phyloP scores from a whole-genome alignment of 1,140 invertebrate species.

The Saccostrea echinata region DNA sequence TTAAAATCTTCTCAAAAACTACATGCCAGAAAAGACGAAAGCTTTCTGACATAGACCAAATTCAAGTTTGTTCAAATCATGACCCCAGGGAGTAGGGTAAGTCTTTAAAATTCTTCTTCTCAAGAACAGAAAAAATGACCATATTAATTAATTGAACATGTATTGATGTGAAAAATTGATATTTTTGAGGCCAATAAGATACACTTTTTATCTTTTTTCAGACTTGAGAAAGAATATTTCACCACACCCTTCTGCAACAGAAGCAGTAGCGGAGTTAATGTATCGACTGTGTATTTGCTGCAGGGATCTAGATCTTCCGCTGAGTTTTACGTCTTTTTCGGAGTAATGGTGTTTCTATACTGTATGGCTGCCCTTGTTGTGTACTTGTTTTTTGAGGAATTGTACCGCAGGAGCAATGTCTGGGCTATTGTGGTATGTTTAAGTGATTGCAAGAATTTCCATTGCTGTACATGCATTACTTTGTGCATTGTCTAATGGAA shows the following conservation, averaged over 20 bases:
- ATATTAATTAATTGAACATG: too few species aligned
- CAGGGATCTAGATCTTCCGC: conserved; percentile 81
- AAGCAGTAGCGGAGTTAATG: background rate
- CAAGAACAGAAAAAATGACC: too few species aligned
- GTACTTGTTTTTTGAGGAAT: conserved; percentile 84
- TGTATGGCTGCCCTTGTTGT: conserved; percentile 82
- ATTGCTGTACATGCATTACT: too few species aligned
- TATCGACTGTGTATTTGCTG: conserved; percentile 46
- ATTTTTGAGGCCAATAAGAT: too few species aligned
- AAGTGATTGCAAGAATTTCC: background rate
- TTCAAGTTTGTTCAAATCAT: too few species aligned
- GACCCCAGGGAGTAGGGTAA: too few species aligned
- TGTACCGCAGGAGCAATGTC: conserved; percentile 82
- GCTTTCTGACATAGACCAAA: too few species aligned
- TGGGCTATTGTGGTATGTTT: conserved; percentile 3
- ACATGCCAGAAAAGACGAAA: too few species aligned
- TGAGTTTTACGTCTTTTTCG: conserved; percentile 86
- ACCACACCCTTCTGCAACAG: conserved; percentile 54
- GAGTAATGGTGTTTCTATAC: conserved; percentile 86
- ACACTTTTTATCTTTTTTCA: conserved; percentile 51
- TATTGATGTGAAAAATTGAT: too few species aligned
- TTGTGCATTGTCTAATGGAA: too few species aligned
- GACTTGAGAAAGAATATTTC: conserved; percentile 61
- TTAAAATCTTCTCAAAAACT: too few species aligned
- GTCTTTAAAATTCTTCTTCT: too few species aligned